Percentiles rank a stretch among this genome's conserved stretches.
These are phyloP conservation scores for Hiodon alosoides DNA, from an alignment of 2,113 vertebrate species.

Conservation along the genomic window DNA sequence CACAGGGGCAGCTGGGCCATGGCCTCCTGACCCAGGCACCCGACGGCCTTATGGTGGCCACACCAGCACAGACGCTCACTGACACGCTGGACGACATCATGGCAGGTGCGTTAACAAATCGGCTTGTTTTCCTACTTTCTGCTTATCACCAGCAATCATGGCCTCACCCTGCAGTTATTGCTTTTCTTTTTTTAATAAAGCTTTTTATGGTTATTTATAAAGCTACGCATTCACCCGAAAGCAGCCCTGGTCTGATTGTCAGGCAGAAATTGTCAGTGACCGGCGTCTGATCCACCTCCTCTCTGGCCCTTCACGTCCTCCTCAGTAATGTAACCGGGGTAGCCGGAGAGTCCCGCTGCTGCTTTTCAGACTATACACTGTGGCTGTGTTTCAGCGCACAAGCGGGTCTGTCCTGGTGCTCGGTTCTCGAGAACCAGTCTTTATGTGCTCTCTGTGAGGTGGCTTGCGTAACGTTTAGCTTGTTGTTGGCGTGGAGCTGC, in stretches of 20 bases:
- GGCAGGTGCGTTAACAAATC: constrained; percentile 66
- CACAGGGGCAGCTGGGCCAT: constrained; percentile 80
- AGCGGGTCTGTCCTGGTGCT: too few relatives aligned
- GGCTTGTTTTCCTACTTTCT: background rate
- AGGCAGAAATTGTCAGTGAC: background rate
- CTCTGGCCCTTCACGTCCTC: too few relatives aligned
- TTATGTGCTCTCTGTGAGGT: too few relatives aligned
- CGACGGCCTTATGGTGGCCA: constrained; percentile 86
- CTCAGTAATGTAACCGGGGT: too few relatives aligned
- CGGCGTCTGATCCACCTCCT: too few relatives aligned
- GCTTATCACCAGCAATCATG: constrained; percentile 12
- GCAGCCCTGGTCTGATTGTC: background rate
- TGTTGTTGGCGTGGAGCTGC: too few relatives aligned
- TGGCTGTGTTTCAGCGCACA: too few relatives aligned
- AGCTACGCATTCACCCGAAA: background rate
- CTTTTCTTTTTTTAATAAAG: background rate
- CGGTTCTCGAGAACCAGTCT: too few relatives aligned
- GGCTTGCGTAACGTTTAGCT: too few relatives aligned
- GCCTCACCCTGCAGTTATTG: background rate
- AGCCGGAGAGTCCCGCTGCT: too few relatives aligned
- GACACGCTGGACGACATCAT: constrained; percentile 99
- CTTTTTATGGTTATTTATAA: too few relatives aligned
- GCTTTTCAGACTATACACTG: too few relatives aligned
- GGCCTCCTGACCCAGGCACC: constrained; percentile 87
- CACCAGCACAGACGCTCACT: constrained; percentile 89